Conservation (phyloP, 1,140 invertebrate species). For the Gonioctena quinquepunctata region DNA sequence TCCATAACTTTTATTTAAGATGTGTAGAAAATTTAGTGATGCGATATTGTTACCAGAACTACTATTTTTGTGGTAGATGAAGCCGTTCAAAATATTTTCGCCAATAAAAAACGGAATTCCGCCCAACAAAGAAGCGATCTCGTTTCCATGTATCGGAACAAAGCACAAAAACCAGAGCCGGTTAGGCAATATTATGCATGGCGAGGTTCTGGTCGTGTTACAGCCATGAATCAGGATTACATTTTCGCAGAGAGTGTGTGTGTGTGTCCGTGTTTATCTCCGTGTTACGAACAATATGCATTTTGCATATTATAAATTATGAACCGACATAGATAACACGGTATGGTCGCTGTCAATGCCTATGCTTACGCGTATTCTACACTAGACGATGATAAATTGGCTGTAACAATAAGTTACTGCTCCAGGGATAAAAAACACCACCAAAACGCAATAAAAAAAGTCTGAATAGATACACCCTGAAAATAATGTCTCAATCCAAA, state of each 20-base stretch:
- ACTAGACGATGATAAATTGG: not conserved
- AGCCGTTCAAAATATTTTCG: too few species aligned
- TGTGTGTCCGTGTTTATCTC: conserved; percentile 12
- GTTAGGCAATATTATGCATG: not conserved
- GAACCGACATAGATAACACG: conserved; percentile 14
- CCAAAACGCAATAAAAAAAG: too few species aligned
- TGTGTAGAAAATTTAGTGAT: too few species aligned
- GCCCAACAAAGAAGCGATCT: not conserved
- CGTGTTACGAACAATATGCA: conserved; percentile 23
- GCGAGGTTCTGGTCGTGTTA: not conserved
- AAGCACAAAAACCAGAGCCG: not conserved
- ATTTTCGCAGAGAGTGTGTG: conserved; percentile 8
- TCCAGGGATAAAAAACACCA: too few species aligned
- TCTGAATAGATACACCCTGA: too few species aligned
- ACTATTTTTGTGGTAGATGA: too few species aligned
- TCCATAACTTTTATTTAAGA: too few species aligned
- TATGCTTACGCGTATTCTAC: not conserved
- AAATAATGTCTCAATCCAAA: too few species aligned
- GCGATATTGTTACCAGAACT: too few species aligned
- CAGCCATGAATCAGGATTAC: conserved; percentile 16
- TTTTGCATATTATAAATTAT: conserved; percentile 28
- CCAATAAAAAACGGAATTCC: not conserved
- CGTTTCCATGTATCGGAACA: not conserved
- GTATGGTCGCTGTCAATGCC: conserved; percentile 16
- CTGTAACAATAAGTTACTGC: too few species aligned